Evolutionary conservation across 2,888 invertebrate species (phyloP).

Genomic region (Mesorhabditis spiculigera): DNA sequence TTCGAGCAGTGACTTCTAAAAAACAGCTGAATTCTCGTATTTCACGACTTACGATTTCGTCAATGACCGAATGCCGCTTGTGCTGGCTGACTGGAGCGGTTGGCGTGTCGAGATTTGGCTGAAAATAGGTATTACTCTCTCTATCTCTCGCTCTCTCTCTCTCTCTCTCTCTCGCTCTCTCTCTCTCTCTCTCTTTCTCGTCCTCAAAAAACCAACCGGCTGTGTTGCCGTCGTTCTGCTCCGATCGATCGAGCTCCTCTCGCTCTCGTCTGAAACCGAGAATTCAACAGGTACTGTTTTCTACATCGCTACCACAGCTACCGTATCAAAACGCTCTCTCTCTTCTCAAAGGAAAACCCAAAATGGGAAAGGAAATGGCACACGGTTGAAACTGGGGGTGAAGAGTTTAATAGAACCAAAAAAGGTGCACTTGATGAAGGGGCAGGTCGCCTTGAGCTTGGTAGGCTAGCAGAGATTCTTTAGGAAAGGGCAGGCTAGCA

Average conservation of each 20-base stretch:
- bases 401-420: too few relatives aligned
- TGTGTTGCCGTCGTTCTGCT: not conserved
- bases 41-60: not conserved
- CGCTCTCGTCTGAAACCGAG: not conserved
- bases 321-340: too few relatives aligned
- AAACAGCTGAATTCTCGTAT: not conserved
- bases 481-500: slow-evolving; percentile 63
- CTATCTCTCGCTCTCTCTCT: too few relatives aligned
- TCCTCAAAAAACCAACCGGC: not conserved
- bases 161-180: too few relatives aligned
- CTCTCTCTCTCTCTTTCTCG: too few relatives aligned
- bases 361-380: too few relatives aligned
- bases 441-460: too few relatives aligned
- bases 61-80: not conserved
- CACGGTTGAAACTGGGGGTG: too few relatives aligned
- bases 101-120: not conserved
- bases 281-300: not conserved
- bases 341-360: too few relatives aligned
- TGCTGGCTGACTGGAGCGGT: not conserved
- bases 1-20: slow-evolving; percentile 51
- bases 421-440: too few relatives aligned
- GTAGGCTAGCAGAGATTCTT: too few relatives aligned
- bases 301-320: not conserved
- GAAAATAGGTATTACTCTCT: too few relatives aligned
- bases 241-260: slow-evolving; percentile 2